Conservation (phyloP, 2,888 invertebrate species). For the Steinernema scapterisci region DNA sequence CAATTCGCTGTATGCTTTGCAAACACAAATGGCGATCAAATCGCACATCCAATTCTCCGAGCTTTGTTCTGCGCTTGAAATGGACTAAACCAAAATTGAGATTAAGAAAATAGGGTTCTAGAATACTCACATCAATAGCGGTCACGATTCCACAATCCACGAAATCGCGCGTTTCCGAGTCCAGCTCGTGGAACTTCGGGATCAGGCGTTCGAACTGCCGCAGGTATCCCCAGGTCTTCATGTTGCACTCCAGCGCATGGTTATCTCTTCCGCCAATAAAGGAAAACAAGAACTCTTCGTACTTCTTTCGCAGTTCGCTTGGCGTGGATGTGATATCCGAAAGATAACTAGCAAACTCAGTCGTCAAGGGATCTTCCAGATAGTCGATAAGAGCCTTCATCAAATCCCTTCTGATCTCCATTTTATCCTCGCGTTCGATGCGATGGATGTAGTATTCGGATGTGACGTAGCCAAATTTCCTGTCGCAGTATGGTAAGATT, state of each 20-base stretch:
- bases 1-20: no score
- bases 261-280: background rate
- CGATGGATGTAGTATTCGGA: background rate
- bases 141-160: background rate
- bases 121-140: background rate
- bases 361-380: background rate
- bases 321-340: no score
- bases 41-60: no score
- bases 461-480: background rate
- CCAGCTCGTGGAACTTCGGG: background rate
- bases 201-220: background rate
- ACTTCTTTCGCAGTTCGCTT: background rate
- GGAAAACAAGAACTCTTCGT: slow-evolving; percentile 6
- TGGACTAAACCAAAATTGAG: background rate
- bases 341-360: background rate
- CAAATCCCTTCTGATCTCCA: background rate
- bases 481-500: background rate
- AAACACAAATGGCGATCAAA: no score
- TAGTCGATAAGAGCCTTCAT: background rate
- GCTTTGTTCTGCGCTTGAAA: no score
- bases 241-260: background rate
- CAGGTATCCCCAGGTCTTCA: background rate
- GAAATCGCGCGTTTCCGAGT: slow-evolving; percentile 5
- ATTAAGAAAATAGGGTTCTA: background rate
- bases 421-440: background rate